Base-by-base conservation (phyloP, 2,888 invertebrate species). In the Phengaris arion region DNA sequence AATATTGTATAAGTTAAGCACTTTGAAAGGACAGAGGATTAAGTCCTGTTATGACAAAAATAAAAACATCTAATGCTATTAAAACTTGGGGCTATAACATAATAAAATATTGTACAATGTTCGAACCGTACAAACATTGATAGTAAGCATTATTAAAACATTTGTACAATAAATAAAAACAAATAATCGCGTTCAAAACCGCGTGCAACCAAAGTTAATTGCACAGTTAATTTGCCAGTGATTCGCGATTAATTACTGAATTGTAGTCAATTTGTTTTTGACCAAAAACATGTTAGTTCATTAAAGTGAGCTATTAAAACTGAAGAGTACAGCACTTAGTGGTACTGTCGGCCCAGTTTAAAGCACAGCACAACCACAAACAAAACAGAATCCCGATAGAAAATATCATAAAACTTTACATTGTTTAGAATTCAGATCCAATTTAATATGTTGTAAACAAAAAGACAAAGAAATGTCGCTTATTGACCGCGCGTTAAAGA, bases 261-360 rank as follows among this genome's bases (percentile, higher is more conserved):
- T 59, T 59, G 59, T 35, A 59, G 22, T 22, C 59, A 59, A 59
- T 59, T 59, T 22, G 59, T 59, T 59, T 59, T 59, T 59, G 22
- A 59, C 22, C 59, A 10, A 59, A 59, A 59, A 59, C 59, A 59
- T 59, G 59, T 59, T 59, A 59, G 59, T 59, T 59, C 59, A 59
- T 59, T 59, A 59, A 9, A 59, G 59, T 22, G 22, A 22, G 59
- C 59, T 59, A 59, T 59, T 59, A 59, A 59, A 59, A 59, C 59
- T 59, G 22, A 59, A 59, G 59, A 59, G 59, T 57, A 15, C 15
- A 59, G 22, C 57, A 22, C 15, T 59, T 35, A 12, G 59, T 59
- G 59, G 59, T 59, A 59, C 57, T 15, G 57, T 2, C 59, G 10
- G 52, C 52, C 52, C 10, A 59, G 59, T 59, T 59, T 22, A 59